Evolutionary conservation across 37 sponge, comb jelly and placozoan genomes (phyloP), one percentile per base, ranked within the genome.

Genomic region (Crambe crambe): DNA sequence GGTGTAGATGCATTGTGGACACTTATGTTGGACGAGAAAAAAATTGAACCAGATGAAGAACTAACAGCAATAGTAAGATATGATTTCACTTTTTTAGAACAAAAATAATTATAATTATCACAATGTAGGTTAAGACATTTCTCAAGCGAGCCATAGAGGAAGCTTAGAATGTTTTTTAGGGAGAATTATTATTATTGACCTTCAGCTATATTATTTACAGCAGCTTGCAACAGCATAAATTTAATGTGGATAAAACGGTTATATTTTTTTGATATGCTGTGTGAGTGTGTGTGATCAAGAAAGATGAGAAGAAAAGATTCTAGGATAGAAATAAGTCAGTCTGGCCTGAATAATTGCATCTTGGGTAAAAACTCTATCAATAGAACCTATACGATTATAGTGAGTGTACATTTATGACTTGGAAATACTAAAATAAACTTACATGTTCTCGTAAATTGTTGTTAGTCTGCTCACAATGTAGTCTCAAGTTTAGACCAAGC

Each of bases 361-460:
- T 83, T 89, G 0, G 94, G 94, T 37, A 89, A 73, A 74, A 87
- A 89, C 70, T 93, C 88, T 23, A 93, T 79, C 44, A 89, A 27
- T 30, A 93, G 30, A 17, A 93, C 90, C 94, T 93, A 68, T 20
- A 78, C 36, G 47, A 39, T 42, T 12, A 63, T 15, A 43, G 31
- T 32, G 68, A 29, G 4, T 29, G 67, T 9, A 29, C 59, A 58
- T 56, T 9, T 58, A 72, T 42, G 74, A 26, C 30, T 27, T 20
- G 39, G 10, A 15, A 38, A 51, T 3, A 8, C 58, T 15, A n/a
- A 41, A 30, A 21, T 47, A 31, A 1, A 74, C 96, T 89, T 37
- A 95, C 96, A 83, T 92, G 92, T 72, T 89, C 81, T 74, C 84
- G 78, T 30, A 95, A 78, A 37, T 88, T 88, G 18, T 54, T 58